Percentiles rank a stretch among this genome's conserved stretches.
phyloP scores from a whole-genome alignment of 1,140 invertebrate species.

The Maconellicoccus hirsutus region DNA sequence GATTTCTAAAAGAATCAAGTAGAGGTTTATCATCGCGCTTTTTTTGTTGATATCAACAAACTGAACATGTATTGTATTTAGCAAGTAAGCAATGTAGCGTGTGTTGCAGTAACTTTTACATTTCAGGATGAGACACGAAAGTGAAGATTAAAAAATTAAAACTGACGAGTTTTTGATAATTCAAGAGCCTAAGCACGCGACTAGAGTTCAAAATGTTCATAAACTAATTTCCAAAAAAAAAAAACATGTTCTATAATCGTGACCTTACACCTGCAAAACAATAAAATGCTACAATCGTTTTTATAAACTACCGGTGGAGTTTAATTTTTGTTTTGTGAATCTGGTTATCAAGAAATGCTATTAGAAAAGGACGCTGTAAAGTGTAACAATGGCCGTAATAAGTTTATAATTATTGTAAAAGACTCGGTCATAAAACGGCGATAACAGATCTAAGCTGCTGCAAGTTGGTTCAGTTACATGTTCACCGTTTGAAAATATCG shows the following conservation, averaged over 20 bases:
- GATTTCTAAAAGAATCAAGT: too few species aligned
- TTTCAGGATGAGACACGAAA: too few species aligned
- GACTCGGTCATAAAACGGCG: conserved; percentile 20
- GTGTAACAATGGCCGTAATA: conserved; percentile 18
- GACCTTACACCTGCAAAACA: neutral
- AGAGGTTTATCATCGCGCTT: too few species aligned
- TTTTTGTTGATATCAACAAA: too few species aligned
- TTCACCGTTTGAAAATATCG: conserved; percentile 20
- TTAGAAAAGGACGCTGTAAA: neutral
- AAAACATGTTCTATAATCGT: neutral
- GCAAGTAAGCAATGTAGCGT: too few species aligned
- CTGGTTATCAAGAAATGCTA: neutral
- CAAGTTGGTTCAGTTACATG: conserved; percentile 19
- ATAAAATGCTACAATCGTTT: neutral
- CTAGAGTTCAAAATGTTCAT: too few species aligned
- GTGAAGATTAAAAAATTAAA: too few species aligned
- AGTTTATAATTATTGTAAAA: conserved; percentile 23
- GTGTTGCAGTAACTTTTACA: too few species aligned
- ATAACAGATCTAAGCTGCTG: conserved; percentile 21
- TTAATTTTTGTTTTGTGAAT: neutral
- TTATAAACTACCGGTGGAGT: neutral
- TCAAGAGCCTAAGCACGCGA: too few species aligned
- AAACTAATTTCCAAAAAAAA: neutral
- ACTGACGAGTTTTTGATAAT: too few species aligned
- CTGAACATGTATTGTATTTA: too few species aligned